Evolutionary conservation across 2,797 vertebrate species (phyloP), one percentile per base, ranked within the genome.

Genomic region (Enteromius thamalakanensis): DNA sequence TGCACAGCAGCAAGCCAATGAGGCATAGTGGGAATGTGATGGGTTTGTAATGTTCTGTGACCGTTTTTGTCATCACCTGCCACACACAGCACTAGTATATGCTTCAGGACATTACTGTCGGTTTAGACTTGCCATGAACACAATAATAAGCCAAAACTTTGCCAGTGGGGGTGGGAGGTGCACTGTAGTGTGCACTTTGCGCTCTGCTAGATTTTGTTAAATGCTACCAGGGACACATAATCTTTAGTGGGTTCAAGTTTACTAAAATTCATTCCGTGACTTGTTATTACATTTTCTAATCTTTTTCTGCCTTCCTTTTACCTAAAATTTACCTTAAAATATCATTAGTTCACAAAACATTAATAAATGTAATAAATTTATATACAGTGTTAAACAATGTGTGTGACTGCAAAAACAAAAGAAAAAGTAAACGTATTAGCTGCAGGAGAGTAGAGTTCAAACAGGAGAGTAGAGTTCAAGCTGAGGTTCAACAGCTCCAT

Each of bases 31-130:
- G 81, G 78, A 64, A 78, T 81, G 55, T 83, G 76, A 89, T 86
- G 53, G 79, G 80, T 81, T 77, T 82, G 81, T 51, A 80, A 76
- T 88, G 84, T 86, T 86, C 81, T 81, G 60, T 62, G 84, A 87
- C 76, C 58, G 49, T 40, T 86, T 76, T 81, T 76, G 55, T 84
- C 68, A n/a, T 72, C 80, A 76, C 78, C 62, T 75, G 78, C 76
- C 74, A 81, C 58, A 78, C 77, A 80, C 79, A 75, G 58, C 81
- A 78, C 58, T 64, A 76, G 51, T 79, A 79, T 82, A 79, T 37
- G 76, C 83, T 69, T 79, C 71, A 76, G 76, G 79, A 85, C 62
- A 84, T 86, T 69, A 14, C 65, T 84, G 81, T 79, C 64, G 72
- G 81, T 70, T 86, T 58, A 74, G 58, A 76, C 47, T 80, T 81